Evolutionary conservation across 2,797 vertebrate genomes (phyloP).

Genomic region (Anguilla megastoma): DNA sequence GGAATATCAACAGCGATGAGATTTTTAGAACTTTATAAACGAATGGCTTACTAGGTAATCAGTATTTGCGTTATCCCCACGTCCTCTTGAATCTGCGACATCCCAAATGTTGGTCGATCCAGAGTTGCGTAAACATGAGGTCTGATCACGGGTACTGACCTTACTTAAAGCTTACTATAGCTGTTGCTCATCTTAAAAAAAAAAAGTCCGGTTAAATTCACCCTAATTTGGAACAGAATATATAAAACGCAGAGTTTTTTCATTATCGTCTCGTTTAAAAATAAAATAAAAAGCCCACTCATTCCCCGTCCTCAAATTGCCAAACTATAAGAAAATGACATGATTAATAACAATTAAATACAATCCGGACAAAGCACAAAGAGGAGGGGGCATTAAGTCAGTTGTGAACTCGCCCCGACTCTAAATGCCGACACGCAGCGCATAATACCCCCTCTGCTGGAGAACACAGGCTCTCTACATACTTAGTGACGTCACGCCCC

Average conservation of each 20-base stretch:
- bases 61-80: not conserved
- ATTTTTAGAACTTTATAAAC: not conserved
- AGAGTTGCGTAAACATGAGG: not conserved
- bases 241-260: not conserved
- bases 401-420: not conserved
- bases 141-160: not conserved
- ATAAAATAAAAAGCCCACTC: not conserved
- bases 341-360: not conserved
- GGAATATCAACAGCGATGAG: not conserved
- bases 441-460: constrained; percentile 41
- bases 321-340: not conserved
- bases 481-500: constrained; percentile 57
- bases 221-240: not conserved
- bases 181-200: not conserved
- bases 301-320: not conserved
- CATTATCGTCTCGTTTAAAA: not conserved
- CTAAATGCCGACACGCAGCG: constrained; percentile 26
- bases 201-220: constrained; percentile 3
- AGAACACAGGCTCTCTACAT: constrained; percentile 34
- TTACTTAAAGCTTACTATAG: not conserved
- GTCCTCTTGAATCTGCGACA: not conserved
- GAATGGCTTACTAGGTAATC: not conserved
- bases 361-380: constrained; percentile 3
- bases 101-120: not conserved
- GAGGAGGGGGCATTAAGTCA: constrained; percentile 13